Conservation (phyloP, 2,113 vertebrate species). For the Limnothrissa miodon region DNA sequence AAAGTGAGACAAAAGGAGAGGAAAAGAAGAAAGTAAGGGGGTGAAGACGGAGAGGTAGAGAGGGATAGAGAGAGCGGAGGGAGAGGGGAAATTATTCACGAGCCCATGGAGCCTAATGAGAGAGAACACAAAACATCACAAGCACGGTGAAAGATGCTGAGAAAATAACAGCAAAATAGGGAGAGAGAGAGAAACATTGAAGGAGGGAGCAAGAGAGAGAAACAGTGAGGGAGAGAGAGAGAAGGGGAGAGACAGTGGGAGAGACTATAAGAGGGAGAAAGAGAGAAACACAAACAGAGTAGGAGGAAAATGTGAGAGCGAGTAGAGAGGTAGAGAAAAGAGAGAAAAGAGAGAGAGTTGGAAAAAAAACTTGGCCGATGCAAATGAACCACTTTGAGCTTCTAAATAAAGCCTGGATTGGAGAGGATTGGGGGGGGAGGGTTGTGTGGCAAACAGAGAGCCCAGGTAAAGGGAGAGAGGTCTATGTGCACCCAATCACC, state of each 20-base stretch:
- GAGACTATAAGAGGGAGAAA: background rate
- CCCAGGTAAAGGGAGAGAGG: background rate
- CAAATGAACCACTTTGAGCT: background rate
- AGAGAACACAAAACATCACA: slow-evolving; percentile 3
- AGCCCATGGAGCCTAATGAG: slow-evolving; percentile 1
- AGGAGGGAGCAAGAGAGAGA: background rate
- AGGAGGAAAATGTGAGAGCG: background rate
- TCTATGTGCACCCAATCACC: background rate
- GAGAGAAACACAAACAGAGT: background rate
- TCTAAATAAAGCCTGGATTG: background rate
- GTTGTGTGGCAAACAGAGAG: background rate
- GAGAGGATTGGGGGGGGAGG: background rate
- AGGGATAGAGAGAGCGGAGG: background rate
- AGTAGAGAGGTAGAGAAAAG: background rate
- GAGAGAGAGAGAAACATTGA: background rate
- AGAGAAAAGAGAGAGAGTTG: background rate
- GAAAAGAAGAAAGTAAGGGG: background rate
- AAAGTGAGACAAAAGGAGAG: background rate
- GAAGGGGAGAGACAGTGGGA: background rate
- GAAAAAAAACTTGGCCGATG: background rate
- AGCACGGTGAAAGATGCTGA: background rate
- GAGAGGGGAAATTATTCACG: background rate
- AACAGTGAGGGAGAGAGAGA: background rate
- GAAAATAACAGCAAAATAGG: slow-evolving; percentile 8
- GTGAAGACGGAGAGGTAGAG: background rate